Evolutionary conservation across 1,140 invertebrate species (phyloP).

Genomic region (silkworm (Bombyx mori)): DNA sequence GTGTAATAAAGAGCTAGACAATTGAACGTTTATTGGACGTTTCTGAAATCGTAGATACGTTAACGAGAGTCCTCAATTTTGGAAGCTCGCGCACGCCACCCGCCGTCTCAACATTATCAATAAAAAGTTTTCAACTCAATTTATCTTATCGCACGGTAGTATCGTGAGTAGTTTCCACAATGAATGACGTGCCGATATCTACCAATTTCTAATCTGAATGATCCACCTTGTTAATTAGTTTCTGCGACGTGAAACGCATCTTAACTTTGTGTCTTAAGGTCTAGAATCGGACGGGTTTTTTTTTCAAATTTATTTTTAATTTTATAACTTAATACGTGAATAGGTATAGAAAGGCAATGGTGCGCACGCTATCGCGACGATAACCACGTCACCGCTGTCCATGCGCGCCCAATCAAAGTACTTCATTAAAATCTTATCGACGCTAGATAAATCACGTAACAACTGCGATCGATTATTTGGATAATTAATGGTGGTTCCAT

Average conservation of each 20-base stretch:
- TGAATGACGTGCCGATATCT: constrained; percentile 67
- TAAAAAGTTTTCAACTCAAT: constrained; percentile 56
- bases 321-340: constrained; percentile 66
- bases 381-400: constrained; percentile 45
- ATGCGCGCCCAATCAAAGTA: constrained; percentile 66
- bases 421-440: constrained; percentile 71
- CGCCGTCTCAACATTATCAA: constrained; percentile 48
- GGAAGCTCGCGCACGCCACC: constrained; percentile 26
- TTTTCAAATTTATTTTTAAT: constrained; percentile 60
- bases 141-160: constrained; percentile 65
- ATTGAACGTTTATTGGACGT: constrained; percentile 1
- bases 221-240: constrained; percentile 61
- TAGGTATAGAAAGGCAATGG: constrained; percentile 60
- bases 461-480: constrained; percentile 65
- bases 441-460: constrained; percentile 67
- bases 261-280: constrained; percentile 28
- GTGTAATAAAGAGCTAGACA: too few species aligned
- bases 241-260: constrained; percentile 19
- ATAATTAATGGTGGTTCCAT: constrained; percentile 63
- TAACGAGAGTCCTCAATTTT: constrained; percentile 21
- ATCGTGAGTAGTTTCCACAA: constrained; percentile 66
- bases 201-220: constrained; percentile 67
- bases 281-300: constrained; percentile 19
- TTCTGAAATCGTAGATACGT: constrained; percentile 3
- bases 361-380: constrained; percentile 54